Evolutionary conservation across 2,797 vertebrate species (phyloP).

Genomic region (Rhynchotus rufescens): DNA sequence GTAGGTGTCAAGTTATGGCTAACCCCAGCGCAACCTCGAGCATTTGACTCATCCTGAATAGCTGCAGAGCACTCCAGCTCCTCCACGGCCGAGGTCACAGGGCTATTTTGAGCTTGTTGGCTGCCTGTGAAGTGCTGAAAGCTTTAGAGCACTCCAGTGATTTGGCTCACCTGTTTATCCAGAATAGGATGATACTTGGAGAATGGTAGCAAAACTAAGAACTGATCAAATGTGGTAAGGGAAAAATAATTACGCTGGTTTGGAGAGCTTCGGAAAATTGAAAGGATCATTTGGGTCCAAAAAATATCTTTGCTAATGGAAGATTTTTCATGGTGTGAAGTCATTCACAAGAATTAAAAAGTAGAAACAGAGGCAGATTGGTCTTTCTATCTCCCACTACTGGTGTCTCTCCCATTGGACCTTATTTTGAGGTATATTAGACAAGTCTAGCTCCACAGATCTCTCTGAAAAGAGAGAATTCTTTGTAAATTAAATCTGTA

Average conservation of each 20-base stretch:
- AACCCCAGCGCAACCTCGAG: not conserved
- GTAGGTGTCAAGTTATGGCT: conserved; percentile 38
- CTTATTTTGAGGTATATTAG: conserved; percentile 45
- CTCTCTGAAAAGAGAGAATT: conserved; percentile 8
- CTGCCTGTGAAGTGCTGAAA: not conserved
- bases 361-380: not conserved
- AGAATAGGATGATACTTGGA: conserved; percentile 24
- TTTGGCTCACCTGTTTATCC: conserved; percentile 70
- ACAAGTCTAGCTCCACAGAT: conserved; percentile 24
- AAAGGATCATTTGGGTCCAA: not conserved
- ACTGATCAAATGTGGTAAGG: not conserved
- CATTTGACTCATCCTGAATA: conserved; percentile 30
- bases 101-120: conserved; percentile 9
- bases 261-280: conserved; percentile 35
- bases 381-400: conserved; percentile 20
- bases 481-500: not conserved
- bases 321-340: conserved; percentile 32
- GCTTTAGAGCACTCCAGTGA: conserved; percentile 19
- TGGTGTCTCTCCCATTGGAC: conserved; percentile 16
- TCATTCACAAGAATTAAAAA: conserved; percentile 47
- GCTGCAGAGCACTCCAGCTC: not conserved
- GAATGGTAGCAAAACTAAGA: not conserved
- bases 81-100: not conserved
- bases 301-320: not conserved
- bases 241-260: not conserved